These are phyloP conservation scores for Cyanistes caeruleus DNA, from an alignment of 2,113 vertebrate species.

Conservation along the genomic window DNA sequence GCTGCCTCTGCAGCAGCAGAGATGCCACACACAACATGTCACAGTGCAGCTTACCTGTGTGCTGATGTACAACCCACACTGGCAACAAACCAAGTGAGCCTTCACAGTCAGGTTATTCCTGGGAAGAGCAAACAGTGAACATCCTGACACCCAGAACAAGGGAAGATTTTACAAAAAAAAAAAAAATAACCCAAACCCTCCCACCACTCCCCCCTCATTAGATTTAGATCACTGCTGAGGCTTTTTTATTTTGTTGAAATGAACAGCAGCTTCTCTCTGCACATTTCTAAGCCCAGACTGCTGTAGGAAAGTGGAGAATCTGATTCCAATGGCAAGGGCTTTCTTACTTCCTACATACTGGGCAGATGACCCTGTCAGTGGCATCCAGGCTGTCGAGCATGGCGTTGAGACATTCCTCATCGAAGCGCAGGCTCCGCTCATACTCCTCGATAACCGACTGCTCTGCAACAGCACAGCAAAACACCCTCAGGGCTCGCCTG, in stretches of 20 bases:
- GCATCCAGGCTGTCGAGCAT: conserved; percentile 82
- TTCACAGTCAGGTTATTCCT: conserved; percentile 74
- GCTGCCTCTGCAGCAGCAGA: not conserved
- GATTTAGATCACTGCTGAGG: not conserved
- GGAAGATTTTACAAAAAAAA: not conserved
- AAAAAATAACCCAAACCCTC: not conserved
- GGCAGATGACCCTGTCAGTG: conserved; percentile 81
- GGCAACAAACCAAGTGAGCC: conserved; percentile 66
- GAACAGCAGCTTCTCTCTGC: not conserved
- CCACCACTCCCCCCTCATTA: accelerated
- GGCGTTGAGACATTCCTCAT: conserved; percentile 83
- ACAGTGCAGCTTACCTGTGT: conserved; percentile 59
- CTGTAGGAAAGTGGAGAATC: not conserved
- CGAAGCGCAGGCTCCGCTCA: conserved; percentile 82
- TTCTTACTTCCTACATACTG: conserved; percentile 87
- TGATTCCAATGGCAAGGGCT: not conserved
- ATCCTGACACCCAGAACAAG: not conserved
- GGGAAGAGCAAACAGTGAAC: not conserved
- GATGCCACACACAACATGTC: accelerated
- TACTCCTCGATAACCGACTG: conserved; percentile 83
- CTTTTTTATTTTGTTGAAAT: not conserved
- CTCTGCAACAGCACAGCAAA: conserved; percentile 71
- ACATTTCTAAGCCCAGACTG: not conserved
- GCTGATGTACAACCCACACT: conserved; percentile 74
- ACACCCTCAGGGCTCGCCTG: not conserved